Evolutionary conservation across 2,888 invertebrate genomes (phyloP), one percentile per base, ranked within the genome.

Genomic region (Neria commutata): DNA sequence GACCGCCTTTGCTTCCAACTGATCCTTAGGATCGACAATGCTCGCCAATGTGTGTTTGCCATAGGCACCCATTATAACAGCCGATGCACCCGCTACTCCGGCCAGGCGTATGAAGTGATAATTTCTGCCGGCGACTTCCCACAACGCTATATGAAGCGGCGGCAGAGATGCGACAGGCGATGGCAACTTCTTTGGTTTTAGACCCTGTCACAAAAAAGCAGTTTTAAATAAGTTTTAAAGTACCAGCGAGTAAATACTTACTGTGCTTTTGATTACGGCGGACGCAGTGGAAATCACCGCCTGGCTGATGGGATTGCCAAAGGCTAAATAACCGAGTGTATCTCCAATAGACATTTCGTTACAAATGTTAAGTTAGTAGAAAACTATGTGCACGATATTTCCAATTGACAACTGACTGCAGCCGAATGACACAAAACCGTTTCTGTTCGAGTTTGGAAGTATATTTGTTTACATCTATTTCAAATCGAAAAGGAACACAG

Each of bases 21-120:
- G 85, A 8, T 89, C 88, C 3, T 77, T 72, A 61, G 84, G 83
- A 66, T 89, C 87, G 1, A 86, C 85, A 3, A 70, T 63, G 65
- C 88, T 88, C 2, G 88, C 86, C 11, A 73, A 51, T 68, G 87
- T 87, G 72, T 93, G 92, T n/a, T 90, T 88, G 34, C 92, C 93
- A 75, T 93, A 91, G 0, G 96, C 97, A 1, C 95, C 95, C 64
- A 97, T 84, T 14, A 89, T 87, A 0, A 97, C 94, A 1, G 96
- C 97, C 0, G 89, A 79, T 0, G 95, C 94, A 3, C 97, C 98
- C 70, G 92, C 91, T 3, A 96, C 57, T 0, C 95, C 96, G 19
- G 77, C 79, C 29, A 79, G n/a, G 65, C 90, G 85, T 14, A 92
- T 83, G 68, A 88, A 91, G 16, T 90, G 87, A 51, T 78, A 76